Evolutionary conservation across 2,797 vertebrate genomes (phyloP), one percentile per base, ranked within the genome.

Genomic region (Urophycis tenuis): DNA sequence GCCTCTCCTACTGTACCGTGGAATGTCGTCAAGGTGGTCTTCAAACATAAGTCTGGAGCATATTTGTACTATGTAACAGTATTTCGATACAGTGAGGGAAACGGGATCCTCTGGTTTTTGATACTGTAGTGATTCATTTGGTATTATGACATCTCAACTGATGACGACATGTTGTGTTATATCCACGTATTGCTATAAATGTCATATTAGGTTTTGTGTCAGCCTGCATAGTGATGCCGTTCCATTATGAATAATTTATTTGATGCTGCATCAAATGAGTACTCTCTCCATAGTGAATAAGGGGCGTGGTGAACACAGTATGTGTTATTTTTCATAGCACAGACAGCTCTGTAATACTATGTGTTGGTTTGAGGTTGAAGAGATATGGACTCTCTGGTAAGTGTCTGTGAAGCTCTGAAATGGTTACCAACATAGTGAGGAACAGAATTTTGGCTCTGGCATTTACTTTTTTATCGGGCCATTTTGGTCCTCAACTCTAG

Each of bases 391-490:
- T 29, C 32, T 74, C 25, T 49, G 73, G 67, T 75, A 49, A 32
- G n/a, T 75, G 34, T 83, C 67, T 84, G 78, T 77, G 75, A 75
- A 19, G 9, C 75, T 81, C 73, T 82, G 39, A 88, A 84, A 82
- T 84, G 71, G 75, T 75, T 87, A 87, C 86, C 75, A 78, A 83
- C 75, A 78, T 78, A 78, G 71, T 78, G 45, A 41, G 73, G 77
- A 85, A 81, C 75, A 79, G 73, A 81, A 29, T 71, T 80, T 39
- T 74, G 72, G 17, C 75, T 84, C 33, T 75, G 78, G 74, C 75
- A 80, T 79, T 64, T 78, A 81, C 45, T 82, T 74, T 10, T 78
- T 81, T 36, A 81, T 78, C 71, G 74, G 74, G 71, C 39, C 75
- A 69, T 82, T 73, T 72, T 73, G 69, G 80, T 34, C 35, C 41